Conservation (phyloP, 2,888 invertebrate genomes). For the Leucoma salicis region DNA sequence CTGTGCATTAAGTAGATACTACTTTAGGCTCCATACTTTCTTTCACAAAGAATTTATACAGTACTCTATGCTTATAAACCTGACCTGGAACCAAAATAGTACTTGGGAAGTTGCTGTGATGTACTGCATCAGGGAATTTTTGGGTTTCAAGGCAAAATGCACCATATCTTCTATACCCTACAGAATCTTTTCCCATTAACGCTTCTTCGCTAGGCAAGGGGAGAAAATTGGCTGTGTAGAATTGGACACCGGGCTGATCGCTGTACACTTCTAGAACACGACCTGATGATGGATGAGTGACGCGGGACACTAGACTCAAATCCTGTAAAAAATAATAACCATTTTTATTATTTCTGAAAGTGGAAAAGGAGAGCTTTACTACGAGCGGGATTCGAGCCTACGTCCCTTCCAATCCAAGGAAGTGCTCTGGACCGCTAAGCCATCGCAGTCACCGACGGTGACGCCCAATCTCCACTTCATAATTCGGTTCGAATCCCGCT, state of each 20-base stretch:
- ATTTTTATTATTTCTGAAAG: too few species aligned
- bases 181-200: constrained; percentile 57
- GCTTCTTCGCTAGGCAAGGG: constrained; percentile 77
- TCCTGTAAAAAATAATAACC: constrained; percentile 41
- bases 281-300: constrained; percentile 85
- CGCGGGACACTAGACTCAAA: constrained; percentile 70
- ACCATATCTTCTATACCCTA: constrained; percentile 86
- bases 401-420: too few species aligned
- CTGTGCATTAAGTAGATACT: constrained; percentile 27
- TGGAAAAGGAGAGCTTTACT: too few species aligned
- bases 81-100: constrained; percentile 86
- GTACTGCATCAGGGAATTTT: constrained; percentile 94
- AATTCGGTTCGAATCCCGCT: too few species aligned
- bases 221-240: constrained; percentile 91
- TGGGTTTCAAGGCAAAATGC: constrained; percentile 96
- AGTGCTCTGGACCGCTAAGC: too few species aligned
- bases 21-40: constrained; percentile 31
- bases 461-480: too few species aligned
- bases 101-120: constrained; percentile 89
- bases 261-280: constrained; percentile 89
- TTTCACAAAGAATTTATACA: constrained; percentile 83
- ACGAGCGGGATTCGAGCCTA: too few species aligned
- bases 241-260: constrained; percentile 94
- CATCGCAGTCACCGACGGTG: too few species aligned
- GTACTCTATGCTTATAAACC: constrained; percentile 85